phyloP scores from a whole-genome alignment of 2,888 invertebrate genomes.

The Dromius quadrimaculatus region DNA sequence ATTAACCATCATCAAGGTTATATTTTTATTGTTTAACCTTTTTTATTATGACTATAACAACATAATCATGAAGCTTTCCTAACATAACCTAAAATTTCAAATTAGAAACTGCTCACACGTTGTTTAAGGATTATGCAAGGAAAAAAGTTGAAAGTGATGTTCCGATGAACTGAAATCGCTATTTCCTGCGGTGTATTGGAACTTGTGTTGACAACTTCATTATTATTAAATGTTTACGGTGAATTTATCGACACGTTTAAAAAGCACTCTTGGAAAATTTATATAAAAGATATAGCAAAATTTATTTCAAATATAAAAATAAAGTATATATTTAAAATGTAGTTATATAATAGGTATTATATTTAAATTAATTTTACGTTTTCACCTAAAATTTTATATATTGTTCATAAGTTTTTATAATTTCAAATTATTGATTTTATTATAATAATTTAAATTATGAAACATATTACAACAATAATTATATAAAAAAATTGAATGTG shows the following conservation, averaged over 20 bases:
- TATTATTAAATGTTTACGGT: slow-evolving; percentile 27
- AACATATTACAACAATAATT: slow-evolving; percentile 8
- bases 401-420: slow-evolving; percentile 11
- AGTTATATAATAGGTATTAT: slow-evolving; percentile 39
- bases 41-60: slow-evolving; percentile 24
- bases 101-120: slow-evolving; percentile 31
- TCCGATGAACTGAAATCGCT: slow-evolving; percentile 48
- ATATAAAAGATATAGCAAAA: slow-evolving; percentile 48
- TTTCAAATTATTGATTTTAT: neutral
- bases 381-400: slow-evolving; percentile 40
- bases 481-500: slow-evolving; percentile 30
- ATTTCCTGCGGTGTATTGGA: slow-evolving; percentile 43
- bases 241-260: slow-evolving; percentile 45
- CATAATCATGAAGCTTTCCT: slow-evolving; percentile 50
- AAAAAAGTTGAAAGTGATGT: slow-evolving; percentile 36
- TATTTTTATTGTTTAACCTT: slow-evolving; percentile 33
- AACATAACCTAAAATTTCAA: slow-evolving; percentile 44
- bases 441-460: slow-evolving; percentile 25
- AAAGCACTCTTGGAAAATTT: slow-evolving; percentile 44
- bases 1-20: neutral
- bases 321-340: slow-evolving; percentile 49
- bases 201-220: slow-evolving; percentile 36
- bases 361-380: slow-evolving; percentile 43
- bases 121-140: slow-evolving; percentile 39
- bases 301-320: slow-evolving; percentile 48